These are phyloP conservation scores for Drepana falcataria DNA, from an alignment of 2,888 invertebrate species.

Conservation along the genomic window DNA sequence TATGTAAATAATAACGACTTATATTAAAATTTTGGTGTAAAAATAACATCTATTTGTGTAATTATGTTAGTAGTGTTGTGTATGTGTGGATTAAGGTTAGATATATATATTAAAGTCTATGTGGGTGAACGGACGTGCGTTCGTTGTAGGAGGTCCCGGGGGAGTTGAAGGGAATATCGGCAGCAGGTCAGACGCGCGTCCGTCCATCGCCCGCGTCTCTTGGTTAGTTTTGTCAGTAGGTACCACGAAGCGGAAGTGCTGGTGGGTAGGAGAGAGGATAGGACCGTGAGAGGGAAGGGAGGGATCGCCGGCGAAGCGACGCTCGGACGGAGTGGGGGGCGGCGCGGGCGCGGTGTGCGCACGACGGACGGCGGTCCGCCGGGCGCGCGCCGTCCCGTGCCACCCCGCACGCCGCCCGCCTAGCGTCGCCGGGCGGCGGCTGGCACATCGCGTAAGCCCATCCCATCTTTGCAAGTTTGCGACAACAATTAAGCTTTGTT, in stretches of 20 bases:
- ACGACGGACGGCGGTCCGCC: slow-evolving; percentile 41
- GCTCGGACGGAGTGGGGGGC: slow-evolving; percentile 63
- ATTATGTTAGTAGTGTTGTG: slow-evolving; percentile 75
- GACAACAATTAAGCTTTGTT: slow-evolving; percentile 80
- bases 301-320: slow-evolving; percentile 60
- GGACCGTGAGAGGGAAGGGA: slow-evolving; percentile 19
- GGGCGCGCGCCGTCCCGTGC: slow-evolving; percentile 68
- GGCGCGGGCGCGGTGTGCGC: slow-evolving; percentile 66
- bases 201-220: slow-evolving; percentile 65
- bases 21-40: slow-evolving; percentile 68
- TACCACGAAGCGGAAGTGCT: slow-evolving; percentile 70
- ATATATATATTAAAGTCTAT: slow-evolving; percentile 41
- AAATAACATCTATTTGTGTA: slow-evolving; percentile 78
- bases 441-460: slow-evolving; percentile 86
- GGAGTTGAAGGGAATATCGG: slow-evolving; percentile 4
- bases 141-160: slow-evolving; percentile 11
- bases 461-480: slow-evolving; percentile 79
- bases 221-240: slow-evolving; percentile 63
- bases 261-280: slow-evolving; percentile 27
- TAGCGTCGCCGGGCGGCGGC: slow-evolving; percentile 76
- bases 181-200: slow-evolving; percentile 49
- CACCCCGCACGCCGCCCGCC: slow-evolving; percentile 58
- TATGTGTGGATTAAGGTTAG: slow-evolving; percentile 58
- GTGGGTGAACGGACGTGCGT: slow-evolving; percentile 71
- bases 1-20: slow-evolving; percentile 44